Evolutionary conservation across 2,888 invertebrate genomes (phyloP).

Genomic region (Crioceris asparagi): DNA sequence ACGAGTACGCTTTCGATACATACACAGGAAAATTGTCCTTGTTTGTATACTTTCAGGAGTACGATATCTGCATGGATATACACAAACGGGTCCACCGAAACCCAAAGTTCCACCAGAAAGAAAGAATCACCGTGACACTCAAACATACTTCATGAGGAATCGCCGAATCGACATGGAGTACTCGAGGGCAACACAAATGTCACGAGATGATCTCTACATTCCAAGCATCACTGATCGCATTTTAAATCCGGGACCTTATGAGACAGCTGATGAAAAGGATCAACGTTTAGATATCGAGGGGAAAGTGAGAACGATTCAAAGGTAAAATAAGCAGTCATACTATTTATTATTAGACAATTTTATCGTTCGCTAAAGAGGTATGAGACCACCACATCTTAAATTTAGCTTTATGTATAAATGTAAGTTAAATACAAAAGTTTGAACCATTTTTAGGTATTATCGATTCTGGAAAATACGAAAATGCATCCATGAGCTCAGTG

Average conservation of each 20-base stretch:
- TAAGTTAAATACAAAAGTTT: no score
- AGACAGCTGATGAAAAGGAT: slow-evolving; percentile 52
- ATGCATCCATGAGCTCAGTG: slow-evolving; percentile 41
- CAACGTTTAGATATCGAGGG: slow-evolving; percentile 44
- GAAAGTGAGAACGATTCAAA: slow-evolving; percentile 49
- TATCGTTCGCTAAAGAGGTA: no score
- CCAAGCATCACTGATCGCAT: slow-evolving; percentile 53
- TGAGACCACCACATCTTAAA: no score
- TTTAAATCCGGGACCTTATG: slow-evolving; percentile 50
- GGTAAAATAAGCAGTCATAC: slow-evolving; percentile 31
- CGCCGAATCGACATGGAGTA: slow-evolving; percentile 46
- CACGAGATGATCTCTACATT: slow-evolving; percentile 44
- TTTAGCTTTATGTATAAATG: no score
- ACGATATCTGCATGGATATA: slow-evolving; percentile 70
- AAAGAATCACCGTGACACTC: slow-evolving; percentile 52
- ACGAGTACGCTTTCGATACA: no score
- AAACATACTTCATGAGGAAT: slow-evolving; percentile 46
- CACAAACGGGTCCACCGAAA: slow-evolving; percentile 63
- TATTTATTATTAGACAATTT: no score
- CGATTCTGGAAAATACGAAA: slow-evolving; percentile 47
- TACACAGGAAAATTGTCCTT: neutral
- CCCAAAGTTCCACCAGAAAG: slow-evolving; percentile 43
- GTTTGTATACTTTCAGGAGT: slow-evolving; percentile 31
- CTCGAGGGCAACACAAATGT: slow-evolving; percentile 53
- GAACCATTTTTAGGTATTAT: slow-evolving; percentile 36